Percentiles rank a stretch among this genome's conserved stretches.
Conservation (phyloP, 2,888 invertebrate genomes). For the Morpho deidamia region DNA sequence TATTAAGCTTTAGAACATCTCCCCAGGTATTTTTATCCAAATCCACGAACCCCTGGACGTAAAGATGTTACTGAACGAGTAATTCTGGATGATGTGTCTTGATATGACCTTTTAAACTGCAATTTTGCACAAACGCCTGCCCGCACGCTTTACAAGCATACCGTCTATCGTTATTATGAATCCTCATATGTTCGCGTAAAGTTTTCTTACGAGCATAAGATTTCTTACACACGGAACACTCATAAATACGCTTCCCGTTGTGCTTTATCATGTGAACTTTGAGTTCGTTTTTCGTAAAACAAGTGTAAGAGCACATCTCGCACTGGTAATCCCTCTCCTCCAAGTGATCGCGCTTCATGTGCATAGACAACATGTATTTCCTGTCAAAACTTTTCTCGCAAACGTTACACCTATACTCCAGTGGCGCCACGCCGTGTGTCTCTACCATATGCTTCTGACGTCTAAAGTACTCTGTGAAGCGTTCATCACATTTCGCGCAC, state of each 20-base stretch:
- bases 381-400: slow-evolving; percentile 29
- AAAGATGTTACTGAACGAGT: background rate
- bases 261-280: slow-evolving; percentile 50
- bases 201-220: slow-evolving; percentile 27
- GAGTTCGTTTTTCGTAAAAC: slow-evolving; percentile 41
- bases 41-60: too few relatives aligned
- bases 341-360: slow-evolving; percentile 27
- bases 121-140: slow-evolving; percentile 31
- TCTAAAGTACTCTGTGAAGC: slow-evolving; percentile 24
- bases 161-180: slow-evolving; percentile 25
- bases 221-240: slow-evolving; percentile 47
- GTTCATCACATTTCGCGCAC: slow-evolving; percentile 29
- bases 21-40: too few relatives aligned
- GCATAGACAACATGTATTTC: slow-evolving; percentile 20
- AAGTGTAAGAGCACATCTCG: slow-evolving; percentile 34
- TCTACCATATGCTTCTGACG: slow-evolving; percentile 26
- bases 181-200: slow-evolving; percentile 29
- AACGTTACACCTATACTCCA: slow-evolving; percentile 24
- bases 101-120: slow-evolving; percentile 33
- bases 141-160: slow-evolving; percentile 33
- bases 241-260: slow-evolving; percentile 39
- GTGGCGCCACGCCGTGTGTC: slow-evolving; percentile 20
- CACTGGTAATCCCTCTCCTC: slow-evolving; percentile 26
- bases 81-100: slow-evolving; percentile 9
- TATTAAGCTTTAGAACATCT: too few relatives aligned